These are phyloP conservation scores for rabbit (Oryctolagus cuniculus) DNA, from an alignment of 2,113 vertebrate genomes.

Conservation along the genomic window mOryCun1.1 NC_091432.1:71882501-71883000, in stretches of 20 bases:
- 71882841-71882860: neutral
- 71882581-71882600: too few relatives aligned
- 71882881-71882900: neutral
- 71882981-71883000: neutral
- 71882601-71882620: too few relatives aligned
- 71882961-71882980: neutral
- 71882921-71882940: slow-evolving; percentile 6
- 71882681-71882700: neutral
- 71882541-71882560: too few relatives aligned
- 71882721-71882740: neutral
- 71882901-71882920: neutral
- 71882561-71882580: too few relatives aligned
- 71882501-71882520: too few relatives aligned
- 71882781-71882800: neutral
- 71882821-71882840: neutral
- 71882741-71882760: neutral
- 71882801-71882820: neutral
- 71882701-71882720: neutral
- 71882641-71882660: too few relatives aligned
- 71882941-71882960: neutral
- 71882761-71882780: neutral
- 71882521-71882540: too few relatives aligned
- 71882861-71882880: neutral
- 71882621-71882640: too few relatives aligned
- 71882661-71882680: too few relatives aligned